Evolutionary conservation across 2,113 vertebrate species (phyloP).

Genomic region (Oreochromis tanganicae): DNA sequence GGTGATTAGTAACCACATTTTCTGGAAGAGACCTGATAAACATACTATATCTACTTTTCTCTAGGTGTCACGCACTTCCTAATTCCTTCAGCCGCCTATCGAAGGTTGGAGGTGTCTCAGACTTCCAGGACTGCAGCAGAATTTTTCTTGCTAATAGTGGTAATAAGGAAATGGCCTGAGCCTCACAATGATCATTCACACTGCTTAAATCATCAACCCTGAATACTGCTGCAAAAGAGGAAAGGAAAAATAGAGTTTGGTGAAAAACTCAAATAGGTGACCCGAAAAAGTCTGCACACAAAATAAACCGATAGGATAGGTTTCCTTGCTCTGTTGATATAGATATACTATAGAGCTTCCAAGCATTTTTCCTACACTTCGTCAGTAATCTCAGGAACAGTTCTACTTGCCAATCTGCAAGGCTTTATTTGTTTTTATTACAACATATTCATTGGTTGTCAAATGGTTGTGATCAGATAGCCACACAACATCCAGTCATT

Average conservation of each 20-base stretch:
- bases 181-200: background rate
- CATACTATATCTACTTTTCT: background rate
- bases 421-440: background rate
- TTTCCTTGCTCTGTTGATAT: background rate
- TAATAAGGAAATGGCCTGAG: accelerated
- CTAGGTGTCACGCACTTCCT: background rate
- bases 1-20: background rate
- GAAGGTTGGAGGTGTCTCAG: background rate
- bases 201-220: background rate
- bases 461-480: background rate
- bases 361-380: background rate
- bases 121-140: background rate
- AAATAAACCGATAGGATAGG: background rate
- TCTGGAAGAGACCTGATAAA: background rate
- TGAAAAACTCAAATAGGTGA: background rate
- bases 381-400: background rate
- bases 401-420: background rate
- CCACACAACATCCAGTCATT: background rate
- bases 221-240: accelerated
- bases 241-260: background rate
- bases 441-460: background rate
- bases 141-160: background rate
- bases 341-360: background rate
- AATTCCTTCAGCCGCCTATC: background rate
- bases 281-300: background rate